phyloP scores from a whole-genome alignment of 2,113 vertebrate genomes.

The Phrynosoma blainvillii region DNA sequence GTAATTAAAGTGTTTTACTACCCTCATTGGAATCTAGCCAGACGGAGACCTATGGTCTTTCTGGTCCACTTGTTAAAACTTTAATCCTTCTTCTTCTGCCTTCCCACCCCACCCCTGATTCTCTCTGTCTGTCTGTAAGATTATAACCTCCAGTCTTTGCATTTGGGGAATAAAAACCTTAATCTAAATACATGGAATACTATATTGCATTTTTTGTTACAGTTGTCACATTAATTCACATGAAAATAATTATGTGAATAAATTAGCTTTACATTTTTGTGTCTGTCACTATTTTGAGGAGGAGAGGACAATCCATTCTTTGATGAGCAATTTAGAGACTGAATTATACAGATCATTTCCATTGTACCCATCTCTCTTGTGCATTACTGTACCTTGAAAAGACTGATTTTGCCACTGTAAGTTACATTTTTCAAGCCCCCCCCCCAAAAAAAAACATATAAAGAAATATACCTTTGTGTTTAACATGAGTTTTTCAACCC shows the following conservation, averaged over 20 bases:
- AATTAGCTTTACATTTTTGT: not conserved
- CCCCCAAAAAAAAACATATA: not conserved
- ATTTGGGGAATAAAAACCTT: conserved; percentile 22
- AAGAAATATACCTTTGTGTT: not conserved
- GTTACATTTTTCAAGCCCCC: not conserved
- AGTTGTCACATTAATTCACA: not conserved
- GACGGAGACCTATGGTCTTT: conserved; percentile 67
- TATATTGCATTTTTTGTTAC: conserved; percentile 10
- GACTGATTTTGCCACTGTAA: conserved; percentile 22
- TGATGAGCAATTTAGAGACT: not conserved
- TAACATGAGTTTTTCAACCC: not conserved
- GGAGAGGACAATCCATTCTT: not conserved
- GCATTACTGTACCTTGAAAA: conserved; percentile 20
- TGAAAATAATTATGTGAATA: not conserved
- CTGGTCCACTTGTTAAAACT: conserved; percentile 65
- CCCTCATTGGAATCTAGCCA: conserved; percentile 71
- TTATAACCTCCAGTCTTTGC: conserved; percentile 17
- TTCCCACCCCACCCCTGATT: conserved; percentile 23
- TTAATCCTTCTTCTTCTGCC: conserved; percentile 56
- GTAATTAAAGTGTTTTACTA: conserved; percentile 73
- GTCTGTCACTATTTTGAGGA: conserved; percentile 19
- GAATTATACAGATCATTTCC: not conserved
- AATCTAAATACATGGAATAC: conserved; percentile 17
- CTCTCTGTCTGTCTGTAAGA: conserved; percentile 13
- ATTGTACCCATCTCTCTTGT: not conserved